Conservation (phyloP, 2,888 invertebrate genomes). For the Drosophila infuscata region DNA sequence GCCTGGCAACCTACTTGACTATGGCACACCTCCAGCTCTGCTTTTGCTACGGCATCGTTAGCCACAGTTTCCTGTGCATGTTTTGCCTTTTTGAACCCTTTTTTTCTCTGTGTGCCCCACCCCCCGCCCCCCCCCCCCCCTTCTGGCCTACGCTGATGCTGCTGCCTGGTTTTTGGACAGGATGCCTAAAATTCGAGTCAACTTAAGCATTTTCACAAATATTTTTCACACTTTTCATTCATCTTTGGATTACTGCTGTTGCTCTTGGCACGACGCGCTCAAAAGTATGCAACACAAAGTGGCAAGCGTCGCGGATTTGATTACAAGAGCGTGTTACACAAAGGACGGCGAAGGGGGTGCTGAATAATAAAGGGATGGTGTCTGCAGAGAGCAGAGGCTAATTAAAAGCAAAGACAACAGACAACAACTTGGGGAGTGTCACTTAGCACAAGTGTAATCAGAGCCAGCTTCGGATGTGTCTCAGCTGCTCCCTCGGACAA, state of each 20-base stretch:
- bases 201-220: constrained; percentile 74
- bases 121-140: neutral
- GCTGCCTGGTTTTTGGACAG: constrained; percentile 36
- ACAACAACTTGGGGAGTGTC: constrained; percentile 35
- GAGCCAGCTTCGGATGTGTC: constrained; percentile 57
- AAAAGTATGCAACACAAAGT: constrained; percentile 69
- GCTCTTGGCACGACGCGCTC: constrained; percentile 29
- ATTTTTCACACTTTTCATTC: constrained; percentile 66
- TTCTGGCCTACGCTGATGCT: constrained; percentile 1
- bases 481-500: neutral
- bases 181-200: constrained; percentile 37
- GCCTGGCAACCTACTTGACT: constrained; percentile 52
- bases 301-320: constrained; percentile 72
- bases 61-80: constrained; percentile 78
- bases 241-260: constrained; percentile 24
- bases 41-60: constrained; percentile 60
- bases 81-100: constrained; percentile 66
- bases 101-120: constrained; percentile 21
- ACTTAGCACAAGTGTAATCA: constrained; percentile 64
- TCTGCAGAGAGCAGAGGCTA: constrained; percentile 47
- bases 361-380: constrained; percentile 7
- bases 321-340: constrained; percentile 52
- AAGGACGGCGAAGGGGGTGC: constrained; percentile 13
- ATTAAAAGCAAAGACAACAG: constrained; percentile 72
- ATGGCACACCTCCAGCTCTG: constrained; percentile 23